These are phyloP conservation scores for Cyclargus thomasi DNA, from an alignment of 1,140 invertebrate genomes.

Conservation along the genomic window DNA sequence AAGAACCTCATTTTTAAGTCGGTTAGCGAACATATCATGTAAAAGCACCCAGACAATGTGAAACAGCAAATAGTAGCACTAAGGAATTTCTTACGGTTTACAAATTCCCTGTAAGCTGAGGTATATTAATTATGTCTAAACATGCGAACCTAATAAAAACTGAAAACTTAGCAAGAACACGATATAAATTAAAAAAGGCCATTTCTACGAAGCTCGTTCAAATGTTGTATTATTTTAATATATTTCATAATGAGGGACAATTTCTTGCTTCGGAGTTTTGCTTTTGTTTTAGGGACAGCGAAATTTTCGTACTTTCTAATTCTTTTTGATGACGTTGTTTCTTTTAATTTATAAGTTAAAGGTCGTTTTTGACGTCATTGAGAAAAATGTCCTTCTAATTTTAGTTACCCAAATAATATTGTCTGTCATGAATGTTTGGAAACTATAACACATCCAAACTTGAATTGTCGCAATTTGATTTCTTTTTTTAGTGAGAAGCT, in stretches of 20 bases:
- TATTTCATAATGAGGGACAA: slow-evolving; percentile 5
- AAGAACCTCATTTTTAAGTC: no score
- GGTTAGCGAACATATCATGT: neutral
- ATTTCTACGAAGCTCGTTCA: slow-evolving; percentile 8
- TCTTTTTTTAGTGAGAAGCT: no score
- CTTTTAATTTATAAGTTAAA: no score
- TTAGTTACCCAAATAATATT: no score
- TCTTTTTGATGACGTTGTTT: neutral
- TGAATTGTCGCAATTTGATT: no score
- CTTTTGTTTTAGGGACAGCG: neutral
- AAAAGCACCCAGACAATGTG: slow-evolving; percentile 12
- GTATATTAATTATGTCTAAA: slow-evolving; percentile 30
- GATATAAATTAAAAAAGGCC: slow-evolving; percentile 14
- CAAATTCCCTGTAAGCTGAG: slow-evolving; percentile 29
- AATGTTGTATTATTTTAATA: slow-evolving; percentile 13
- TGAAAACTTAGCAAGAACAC: slow-evolving; percentile 15
- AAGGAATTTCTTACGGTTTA: slow-evolving; percentile 32
- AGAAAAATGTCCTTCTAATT: slow-evolving; percentile 22
- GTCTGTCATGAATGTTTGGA: no score
- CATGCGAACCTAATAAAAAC: slow-evolving; percentile 35
- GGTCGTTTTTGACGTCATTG: no score
- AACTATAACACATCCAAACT: no score
- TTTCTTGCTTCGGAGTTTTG: neutral
- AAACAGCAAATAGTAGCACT: slow-evolving; percentile 22
- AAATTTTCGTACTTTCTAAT: neutral